Evolutionary conservation across 30 jellyfish, hydroid and myxozoan genomes (phyloP).

Genomic region (Hydractinia echinata): DNA sequence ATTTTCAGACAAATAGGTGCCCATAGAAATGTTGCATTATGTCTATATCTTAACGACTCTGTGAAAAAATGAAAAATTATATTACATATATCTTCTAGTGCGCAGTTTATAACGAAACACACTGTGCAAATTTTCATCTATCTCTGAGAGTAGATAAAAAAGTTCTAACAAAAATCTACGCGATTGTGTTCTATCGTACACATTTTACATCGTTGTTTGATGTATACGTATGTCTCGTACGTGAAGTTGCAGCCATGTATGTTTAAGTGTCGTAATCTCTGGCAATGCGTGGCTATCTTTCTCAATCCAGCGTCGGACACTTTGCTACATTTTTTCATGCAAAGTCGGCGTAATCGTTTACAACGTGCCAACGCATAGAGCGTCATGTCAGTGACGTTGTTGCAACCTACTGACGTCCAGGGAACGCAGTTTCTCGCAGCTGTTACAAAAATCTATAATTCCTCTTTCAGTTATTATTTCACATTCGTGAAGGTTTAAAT

Average conservation of each 20-base stretch:
- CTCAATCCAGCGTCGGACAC: constrained; percentile 74
- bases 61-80: no score
- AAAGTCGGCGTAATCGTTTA: constrained; percentile 64
- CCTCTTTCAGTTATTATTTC: constrained; percentile 66
- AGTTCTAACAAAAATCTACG: constrained; percentile 58
- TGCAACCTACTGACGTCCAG: constrained; percentile 76
- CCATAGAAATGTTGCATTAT: no score
- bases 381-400: constrained; percentile 51
- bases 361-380: constrained; percentile 59
- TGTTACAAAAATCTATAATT: constrained; percentile 48
- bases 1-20: no score
- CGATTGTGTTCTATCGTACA: constrained; percentile 76
- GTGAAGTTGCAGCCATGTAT: constrained; percentile 67
- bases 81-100: no score
- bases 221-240: constrained; percentile 57
- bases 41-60: no score
- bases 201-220: constrained; percentile 55
- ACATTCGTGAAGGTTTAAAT: constrained; percentile 65
- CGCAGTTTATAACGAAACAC: no score
- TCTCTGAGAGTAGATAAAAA: not conserved
- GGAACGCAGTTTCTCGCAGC: constrained; percentile 55
- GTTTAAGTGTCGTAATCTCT: constrained; percentile 46
- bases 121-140: no score
- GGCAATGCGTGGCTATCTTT: constrained; percentile 66
- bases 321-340: constrained; percentile 61